phyloP scores from a whole-genome alignment of 2,888 invertebrate genomes.

The Apodemia zela region DNA sequence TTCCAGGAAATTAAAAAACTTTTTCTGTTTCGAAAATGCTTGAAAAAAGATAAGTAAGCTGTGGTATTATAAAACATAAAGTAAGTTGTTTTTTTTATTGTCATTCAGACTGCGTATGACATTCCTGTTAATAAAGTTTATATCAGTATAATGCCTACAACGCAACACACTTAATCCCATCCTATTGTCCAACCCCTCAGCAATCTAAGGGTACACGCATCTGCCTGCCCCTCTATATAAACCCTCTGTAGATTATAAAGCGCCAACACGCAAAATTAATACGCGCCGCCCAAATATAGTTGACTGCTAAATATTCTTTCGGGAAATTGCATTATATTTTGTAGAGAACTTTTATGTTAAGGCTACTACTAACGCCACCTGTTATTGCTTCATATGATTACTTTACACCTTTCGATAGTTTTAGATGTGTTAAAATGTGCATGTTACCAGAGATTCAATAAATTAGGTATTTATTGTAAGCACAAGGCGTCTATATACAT shows the following conservation, averaged over 20 bases:
- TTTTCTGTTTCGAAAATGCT: no score
- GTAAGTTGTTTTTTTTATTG: constrained; percentile 1
- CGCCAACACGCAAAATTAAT: constrained; percentile 69
- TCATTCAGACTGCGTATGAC: constrained; percentile 20
- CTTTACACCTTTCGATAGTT: neutral
- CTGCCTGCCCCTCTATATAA: constrained; percentile 36
- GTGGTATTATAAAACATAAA: no score
- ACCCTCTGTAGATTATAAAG: constrained; percentile 41
- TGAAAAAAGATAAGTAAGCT: neutral
- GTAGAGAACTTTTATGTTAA: neutral
- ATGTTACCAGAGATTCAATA: no score
- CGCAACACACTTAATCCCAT: constrained; percentile 72
- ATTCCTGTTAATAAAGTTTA: constrained; percentile 39
- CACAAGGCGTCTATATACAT: no score
- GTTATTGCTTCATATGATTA: neutral
- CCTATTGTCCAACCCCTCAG: constrained; percentile 56
- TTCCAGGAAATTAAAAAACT: no score
- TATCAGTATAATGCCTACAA: constrained; percentile 67
- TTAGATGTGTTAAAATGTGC: neutral
- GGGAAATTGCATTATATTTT: constrained; percentile 28
- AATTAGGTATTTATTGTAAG: no score
- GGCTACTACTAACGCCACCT: constrained; percentile 9
- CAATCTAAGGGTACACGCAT: constrained; percentile 41
- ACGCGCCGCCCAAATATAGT: constrained; percentile 68
- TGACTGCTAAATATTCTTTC: constrained; percentile 53